Evolutionary conservation across 2,888 invertebrate genomes (phyloP), one percentile per base, ranked within the genome.

Genomic region (Synergus laeviventris): DNA sequence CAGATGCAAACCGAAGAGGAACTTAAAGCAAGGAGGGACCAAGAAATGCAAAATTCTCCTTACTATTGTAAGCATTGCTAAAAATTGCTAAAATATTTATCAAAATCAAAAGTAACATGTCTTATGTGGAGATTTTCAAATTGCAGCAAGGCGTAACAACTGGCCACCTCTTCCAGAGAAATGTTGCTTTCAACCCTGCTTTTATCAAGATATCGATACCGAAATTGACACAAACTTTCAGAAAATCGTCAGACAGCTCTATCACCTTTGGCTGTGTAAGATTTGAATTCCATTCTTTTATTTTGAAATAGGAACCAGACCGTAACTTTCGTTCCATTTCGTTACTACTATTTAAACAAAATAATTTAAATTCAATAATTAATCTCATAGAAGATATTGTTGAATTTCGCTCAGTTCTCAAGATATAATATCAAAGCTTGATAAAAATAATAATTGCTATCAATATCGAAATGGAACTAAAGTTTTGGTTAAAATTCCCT

Each of bases 161-260:
- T 99, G 99, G 98, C 99, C 99, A 1, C 99, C 99, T 0, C 91
- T 99, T 82, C 99, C 99, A 0, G 95, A 96, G 75, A 95, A 96
- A 88, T 97, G 97, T 86, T 98, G 97, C 79, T 94, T 99, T 80
- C 97, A 98, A 90, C 99, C 99, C 0, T 99, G 99, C 91, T 99
- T 99, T 92, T 99, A 99, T 91, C 99, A 99, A 93, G 99, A 99
- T 91, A 98, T 99, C 86, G 97, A 97, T 91, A 97, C 99, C 66
- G 99, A 99, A 90, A 99, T 99, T 91, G 98, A 99, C 36, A 93
- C 97, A 73, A 98, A 99, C 91, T 99, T 99, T 92, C 99, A 99
- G 91, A 96, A 96, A 91, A 95, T 98, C 86, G 99, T 99, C 49
- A 95, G 97, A 84, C 95, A 97, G 89, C 93, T 99, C 78, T 99